Conservation (phyloP, 37 sponge, comb jelly and placozoan genomes). For the Beroe forskalii region DNA sequence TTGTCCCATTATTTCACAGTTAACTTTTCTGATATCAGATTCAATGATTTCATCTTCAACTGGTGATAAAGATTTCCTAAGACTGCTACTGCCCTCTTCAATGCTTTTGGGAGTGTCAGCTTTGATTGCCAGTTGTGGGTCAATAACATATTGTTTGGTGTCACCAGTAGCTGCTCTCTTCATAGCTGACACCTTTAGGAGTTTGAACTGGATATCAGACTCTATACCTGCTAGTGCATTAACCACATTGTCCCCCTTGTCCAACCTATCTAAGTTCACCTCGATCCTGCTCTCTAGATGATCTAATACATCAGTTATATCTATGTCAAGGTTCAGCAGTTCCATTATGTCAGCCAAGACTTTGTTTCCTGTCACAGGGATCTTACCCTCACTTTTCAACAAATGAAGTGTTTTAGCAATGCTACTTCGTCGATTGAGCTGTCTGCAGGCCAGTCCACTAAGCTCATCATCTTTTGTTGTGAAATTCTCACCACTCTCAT, state of each 20-base stretch:
- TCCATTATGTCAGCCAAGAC: conserved; percentile 27
- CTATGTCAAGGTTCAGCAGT: conserved; percentile 2
- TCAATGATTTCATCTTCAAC: not conserved
- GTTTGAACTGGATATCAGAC: conserved; percentile 28
- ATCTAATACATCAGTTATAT: conserved; percentile 19
- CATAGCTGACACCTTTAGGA: conserved; percentile 26
- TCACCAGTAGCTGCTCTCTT: not conserved
- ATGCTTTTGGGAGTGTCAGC: too few relatives aligned
- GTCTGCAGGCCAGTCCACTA: not conserved
- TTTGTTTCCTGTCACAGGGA: not conserved
- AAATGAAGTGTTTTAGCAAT: not conserved
- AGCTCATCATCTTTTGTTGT: not conserved
- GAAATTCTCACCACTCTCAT: too few relatives aligned
- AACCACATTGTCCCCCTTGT: conserved; percentile 24
- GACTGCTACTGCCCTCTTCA: not conserved
- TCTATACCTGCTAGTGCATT: conserved; percentile 56
- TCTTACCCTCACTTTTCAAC: conserved; percentile 10
- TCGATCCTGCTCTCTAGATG: conserved; percentile 39
- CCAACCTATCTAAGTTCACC: conserved; percentile 28
- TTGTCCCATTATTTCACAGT: not conserved
- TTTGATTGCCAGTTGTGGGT: too few relatives aligned
- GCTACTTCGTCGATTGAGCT: not conserved
- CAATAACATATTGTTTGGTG: too few relatives aligned
- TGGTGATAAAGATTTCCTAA: too few relatives aligned
- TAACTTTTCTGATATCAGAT: not conserved